phyloP scores from a whole-genome alignment of 1,140 invertebrate species.

The Phortica variegata region DNA sequence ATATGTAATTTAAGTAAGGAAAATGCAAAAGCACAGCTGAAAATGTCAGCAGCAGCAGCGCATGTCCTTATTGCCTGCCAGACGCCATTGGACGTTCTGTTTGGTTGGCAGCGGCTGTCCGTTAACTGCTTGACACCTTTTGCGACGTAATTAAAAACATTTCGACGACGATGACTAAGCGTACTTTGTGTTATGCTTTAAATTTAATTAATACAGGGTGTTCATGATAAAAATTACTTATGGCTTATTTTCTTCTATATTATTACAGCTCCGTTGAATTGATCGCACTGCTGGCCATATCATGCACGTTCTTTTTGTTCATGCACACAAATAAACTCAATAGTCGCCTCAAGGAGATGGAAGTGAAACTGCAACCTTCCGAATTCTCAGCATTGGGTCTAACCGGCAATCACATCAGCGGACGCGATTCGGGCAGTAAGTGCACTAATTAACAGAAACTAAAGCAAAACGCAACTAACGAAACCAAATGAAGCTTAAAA shows the following conservation, averaged over 20 bases:
- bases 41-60: no score
- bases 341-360: slow-evolving; percentile 74
- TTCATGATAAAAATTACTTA: slow-evolving; percentile 7
- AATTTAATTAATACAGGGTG: no score
- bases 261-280: slow-evolving; percentile 71
- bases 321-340: slow-evolving; percentile 78
- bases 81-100: no score
- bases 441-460: slow-evolving; percentile 14
- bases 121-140: no score
- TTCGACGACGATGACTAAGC: no score
- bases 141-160: no score
- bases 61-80: no score
- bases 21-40: no score
- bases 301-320: slow-evolving; percentile 77
- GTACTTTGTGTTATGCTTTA: no score
- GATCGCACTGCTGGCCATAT: slow-evolving; percentile 74
- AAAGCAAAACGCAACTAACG: slow-evolving; percentile 15
- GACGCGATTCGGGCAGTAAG: slow-evolving; percentile 51
- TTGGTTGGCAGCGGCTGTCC: no score
- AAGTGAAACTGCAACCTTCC: slow-evolving; percentile 73
- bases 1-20: no score
- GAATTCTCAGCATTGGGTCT: slow-evolving; percentile 71
- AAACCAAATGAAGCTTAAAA: slow-evolving; percentile 12
- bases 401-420: slow-evolving; percentile 61
- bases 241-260: slow-evolving; percentile 19